Evolutionary conservation across 2,797 vertebrate genomes (phyloP), one percentile per base, ranked within the genome.

Genomic region (Philypnodon macrostomus): DNA sequence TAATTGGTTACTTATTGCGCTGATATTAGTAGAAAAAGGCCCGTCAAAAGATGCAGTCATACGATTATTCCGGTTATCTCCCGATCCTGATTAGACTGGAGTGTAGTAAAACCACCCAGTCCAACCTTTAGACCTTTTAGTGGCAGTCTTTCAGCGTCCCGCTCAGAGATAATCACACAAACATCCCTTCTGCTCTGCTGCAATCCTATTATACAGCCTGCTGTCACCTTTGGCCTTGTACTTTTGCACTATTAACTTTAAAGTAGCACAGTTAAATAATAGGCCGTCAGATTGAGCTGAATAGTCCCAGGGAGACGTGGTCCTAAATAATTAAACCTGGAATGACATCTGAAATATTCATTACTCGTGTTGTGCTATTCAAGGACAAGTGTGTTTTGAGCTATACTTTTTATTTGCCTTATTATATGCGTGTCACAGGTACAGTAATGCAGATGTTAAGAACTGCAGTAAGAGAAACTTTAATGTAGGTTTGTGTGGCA

Each of bases 81-180:
- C 7, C 5, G 15, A 18, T 48, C 35, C 59, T 64, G 63, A 76
- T 77, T 63, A 65, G 65, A 31, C 47, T 11, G 8, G 36, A 39
- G 52, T 15, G 47, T 38, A 30, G 36, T 85, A 84, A 87, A 86
- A 64, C 39, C 41, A 0, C 49, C 59, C 56, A 5, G 16, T 57
- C 57, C 63, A 58, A 85, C 84, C 84, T 85, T 88, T 85, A 79
- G 54, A 84, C 79, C 69, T 67, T 75, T 62, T 56, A 59, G 52
- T 47, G 53, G 50, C 50, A 16, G 47, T 42, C 21, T 58, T 30
- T 60, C 37, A 9, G 27, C 53, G n/a, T 44, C 56, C 46, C 48
- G 44, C 51, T 39, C 33, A 23, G 36, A 75, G 70, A 64, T 80
- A 66, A 80, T 73, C 37, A n/a, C 55, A 32, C 51, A 49, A 53